Conservation (phyloP, 2,113 vertebrate species). For the Phylloscopus trochiloides region DNA sequence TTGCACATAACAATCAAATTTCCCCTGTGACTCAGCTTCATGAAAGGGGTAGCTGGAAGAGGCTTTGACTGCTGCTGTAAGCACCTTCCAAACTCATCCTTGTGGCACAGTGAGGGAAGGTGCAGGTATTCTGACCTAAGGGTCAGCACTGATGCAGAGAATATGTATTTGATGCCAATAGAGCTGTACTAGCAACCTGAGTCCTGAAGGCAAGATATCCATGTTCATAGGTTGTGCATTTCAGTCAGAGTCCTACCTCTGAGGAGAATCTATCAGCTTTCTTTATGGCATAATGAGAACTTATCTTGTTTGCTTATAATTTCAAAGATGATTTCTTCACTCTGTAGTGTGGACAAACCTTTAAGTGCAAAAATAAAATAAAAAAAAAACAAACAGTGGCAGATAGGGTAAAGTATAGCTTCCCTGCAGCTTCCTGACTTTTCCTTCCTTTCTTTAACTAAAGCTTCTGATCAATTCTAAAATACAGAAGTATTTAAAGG, state of each 20-base stretch:
- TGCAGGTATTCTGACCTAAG: not conserved
- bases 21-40: not conserved
- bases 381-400: accelerated
- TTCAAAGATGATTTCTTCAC: not conserved
- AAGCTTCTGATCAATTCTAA: not conserved
- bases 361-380: not conserved
- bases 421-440: not conserved
- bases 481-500: not conserved
- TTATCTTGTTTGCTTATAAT: not conserved
- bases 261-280: not conserved
- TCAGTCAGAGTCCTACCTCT: not conserved
- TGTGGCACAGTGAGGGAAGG: not conserved
- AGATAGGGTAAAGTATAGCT: not conserved
- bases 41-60: not conserved
- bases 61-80: not conserved
- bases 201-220: not conserved
- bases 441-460: not conserved
- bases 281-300: not conserved
- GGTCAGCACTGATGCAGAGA: too few species aligned
- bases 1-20: not conserved
- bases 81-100: not conserved
- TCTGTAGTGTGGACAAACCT: not conserved
- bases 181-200: not conserved
- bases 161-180: not conserved
- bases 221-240: not conserved